Base-by-base conservation (phyloP, 2,888 invertebrate genomes). In the Phortica okadai region DNA sequence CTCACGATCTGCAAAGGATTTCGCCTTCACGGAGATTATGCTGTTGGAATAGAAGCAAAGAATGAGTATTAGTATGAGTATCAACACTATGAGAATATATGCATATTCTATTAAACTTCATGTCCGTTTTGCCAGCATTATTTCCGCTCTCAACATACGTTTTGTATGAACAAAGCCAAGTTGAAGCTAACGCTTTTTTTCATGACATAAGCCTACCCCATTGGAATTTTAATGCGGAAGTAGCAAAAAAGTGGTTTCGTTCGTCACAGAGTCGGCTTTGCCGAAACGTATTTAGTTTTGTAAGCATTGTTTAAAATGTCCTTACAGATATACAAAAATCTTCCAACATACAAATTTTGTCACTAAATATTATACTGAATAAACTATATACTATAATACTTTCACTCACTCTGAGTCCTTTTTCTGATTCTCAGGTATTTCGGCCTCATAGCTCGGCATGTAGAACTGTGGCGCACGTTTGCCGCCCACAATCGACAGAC, bases 381-480 rank as follows among this genome's bases (percentile, higher is more conserved):
- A 80, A 81, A 79, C 84, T 78, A 75, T 45, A 45, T 10, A 6
- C 45, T 10, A 50, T 50, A 50, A 8, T 14, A 8, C 10, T 14
- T 50, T 14, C 41, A 66, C 97, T 95, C 93, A 98, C 98, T 98
- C 98, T 70, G 98, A 97, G 92, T 98, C 98, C 92, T 98, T 98
- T 91, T 97, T 97, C 92, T 98, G 97, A 91, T 98, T 98, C 92
- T 99, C 99, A 1, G 97, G 97, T 82, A 99, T 98, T 90, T 97
- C 97, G 0, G 98, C 97, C 89, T 97, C 96, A 91, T 99, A 99
- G 85, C 96, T 96, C 6, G 96, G 96, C 93, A 98, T 95, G 91
- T 98, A 98, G 93, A 99, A 99, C 92, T 99, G 99, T 0, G 99
- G 99, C 0, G 98, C 97, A 54, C 99, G 93, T 90, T 98, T 98